phyloP scores from a whole-genome alignment of 2,797 vertebrate species.

The Sibirionetta formosa region DNA sequence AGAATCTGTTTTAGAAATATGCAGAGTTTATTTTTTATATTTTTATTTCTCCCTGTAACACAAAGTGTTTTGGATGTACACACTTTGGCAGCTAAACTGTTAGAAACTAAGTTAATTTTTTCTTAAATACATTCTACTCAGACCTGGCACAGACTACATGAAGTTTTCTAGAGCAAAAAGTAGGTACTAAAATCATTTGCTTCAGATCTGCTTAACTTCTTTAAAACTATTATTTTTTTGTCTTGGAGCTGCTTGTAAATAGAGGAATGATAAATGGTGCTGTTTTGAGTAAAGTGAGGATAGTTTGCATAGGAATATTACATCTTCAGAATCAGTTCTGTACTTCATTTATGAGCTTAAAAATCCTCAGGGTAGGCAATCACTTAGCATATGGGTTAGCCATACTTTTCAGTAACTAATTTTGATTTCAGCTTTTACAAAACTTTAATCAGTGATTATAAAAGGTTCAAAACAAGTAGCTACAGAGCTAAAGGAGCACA shows the following conservation, averaged over 20 bases:
- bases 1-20: not conserved
- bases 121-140: not conserved
- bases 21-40: not conserved
- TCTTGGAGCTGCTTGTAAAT: slow-evolving; percentile 19
- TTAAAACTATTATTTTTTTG: not conserved
- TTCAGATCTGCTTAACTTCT: not conserved
- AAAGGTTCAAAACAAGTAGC: not conserved
- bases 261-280: not conserved
- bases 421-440: slow-evolving; percentile 27
- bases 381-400: not conserved
- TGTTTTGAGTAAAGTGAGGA: not conserved
- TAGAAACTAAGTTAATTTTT: not conserved
- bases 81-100: not conserved
- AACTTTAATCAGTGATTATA: not conserved
- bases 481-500: not conserved
- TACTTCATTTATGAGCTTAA: slow-evolving; percentile 22
- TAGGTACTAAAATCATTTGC: not conserved
- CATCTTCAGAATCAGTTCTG: not conserved
- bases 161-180: not conserved
- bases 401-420: slow-evolving; percentile 40
- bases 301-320: not conserved
- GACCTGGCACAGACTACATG: not conserved
- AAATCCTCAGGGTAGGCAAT: slow-evolving; percentile 1
- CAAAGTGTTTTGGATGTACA: not conserved
- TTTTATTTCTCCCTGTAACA: not conserved